A percentile compares a stretch with the other conserved stretches of the same genome.
phyloP scores from a whole-genome alignment of 2,888 invertebrate species.

The Bimastos eiseni region DNA sequence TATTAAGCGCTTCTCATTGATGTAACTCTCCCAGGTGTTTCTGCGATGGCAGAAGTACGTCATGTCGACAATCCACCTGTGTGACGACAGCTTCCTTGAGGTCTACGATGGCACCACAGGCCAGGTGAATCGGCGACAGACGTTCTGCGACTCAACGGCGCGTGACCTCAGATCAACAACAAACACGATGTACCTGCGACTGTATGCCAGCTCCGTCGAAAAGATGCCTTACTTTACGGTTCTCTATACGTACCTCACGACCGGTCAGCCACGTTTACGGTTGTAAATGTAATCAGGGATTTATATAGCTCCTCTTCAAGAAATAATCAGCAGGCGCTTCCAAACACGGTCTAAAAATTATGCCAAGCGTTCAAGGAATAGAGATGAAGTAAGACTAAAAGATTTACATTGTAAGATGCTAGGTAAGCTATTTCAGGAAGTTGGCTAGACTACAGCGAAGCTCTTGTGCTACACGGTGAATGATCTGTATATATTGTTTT shows the following conservation, averaged over 20 bases:
- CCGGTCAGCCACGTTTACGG: background rate
- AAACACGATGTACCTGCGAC: slow-evolving; percentile 52
- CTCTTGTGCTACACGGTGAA: too few relatives aligned
- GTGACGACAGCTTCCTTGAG: slow-evolving; percentile 52
- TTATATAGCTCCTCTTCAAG: too few relatives aligned
- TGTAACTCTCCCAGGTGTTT: slow-evolving; percentile 32
- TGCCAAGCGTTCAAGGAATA: too few relatives aligned
- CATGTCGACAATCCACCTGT: slow-evolving; percentile 44
- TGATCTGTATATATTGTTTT: too few relatives aligned
- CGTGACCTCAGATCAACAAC: slow-evolving; percentile 47
- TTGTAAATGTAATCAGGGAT: too few relatives aligned
- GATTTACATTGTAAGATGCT: too few relatives aligned
- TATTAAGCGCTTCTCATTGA: background rate
- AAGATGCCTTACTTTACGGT: slow-evolving; percentile 49
- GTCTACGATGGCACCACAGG: slow-evolving; percentile 54
- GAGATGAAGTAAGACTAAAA: too few relatives aligned
- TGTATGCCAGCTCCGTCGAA: slow-evolving; percentile 46
- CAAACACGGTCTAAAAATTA: too few relatives aligned
- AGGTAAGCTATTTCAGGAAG: too few relatives aligned
- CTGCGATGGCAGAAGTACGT: slow-evolving; percentile 35
- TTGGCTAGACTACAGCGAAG: too few relatives aligned
- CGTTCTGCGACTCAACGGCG: slow-evolving; percentile 47
- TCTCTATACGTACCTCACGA: slow-evolving; percentile 40
- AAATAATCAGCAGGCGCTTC: too few relatives aligned
- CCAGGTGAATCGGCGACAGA: slow-evolving; percentile 44